phyloP scores from a whole-genome alignment of 2,113 vertebrate genomes.

The Terrapene triunguis region DNA sequence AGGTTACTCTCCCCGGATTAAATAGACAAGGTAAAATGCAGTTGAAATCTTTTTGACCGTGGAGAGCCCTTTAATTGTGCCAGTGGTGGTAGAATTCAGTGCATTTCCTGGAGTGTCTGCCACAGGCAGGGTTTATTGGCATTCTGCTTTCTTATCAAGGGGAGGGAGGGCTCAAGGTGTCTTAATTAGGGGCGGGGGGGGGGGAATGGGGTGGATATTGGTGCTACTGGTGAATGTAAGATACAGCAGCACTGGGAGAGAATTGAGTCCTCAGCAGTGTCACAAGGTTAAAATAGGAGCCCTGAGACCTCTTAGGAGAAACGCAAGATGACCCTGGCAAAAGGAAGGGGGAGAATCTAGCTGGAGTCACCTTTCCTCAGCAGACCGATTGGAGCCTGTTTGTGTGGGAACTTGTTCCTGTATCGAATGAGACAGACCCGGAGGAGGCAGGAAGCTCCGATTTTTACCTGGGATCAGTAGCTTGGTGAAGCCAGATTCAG shows the following conservation, averaged over 20 bases:
- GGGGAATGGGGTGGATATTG: neutral
- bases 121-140: too few relatives aligned
- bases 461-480: neutral
- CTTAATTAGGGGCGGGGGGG: neutral
- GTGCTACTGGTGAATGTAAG: neutral
- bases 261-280: neutral
- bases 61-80: neutral
- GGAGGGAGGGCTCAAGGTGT: too few relatives aligned
- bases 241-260: neutral
- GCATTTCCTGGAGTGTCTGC: neutral
- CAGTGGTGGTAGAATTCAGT: neutral
- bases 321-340: neutral
- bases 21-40: neutral
- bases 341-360: rapidly evolving
- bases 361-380: neutral
- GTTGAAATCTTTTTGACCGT: neutral
- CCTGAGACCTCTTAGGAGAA: neutral
- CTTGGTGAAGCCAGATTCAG: neutral
- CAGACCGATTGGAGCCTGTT: rapidly evolving
- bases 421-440: neutral
- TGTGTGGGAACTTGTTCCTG: neutral
- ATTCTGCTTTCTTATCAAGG: neutral
- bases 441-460: neutral
- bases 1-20: neutral
- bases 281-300: neutral